Conservation (phyloP, 2,797 vertebrate species). For the Morus bassanus region DNA sequence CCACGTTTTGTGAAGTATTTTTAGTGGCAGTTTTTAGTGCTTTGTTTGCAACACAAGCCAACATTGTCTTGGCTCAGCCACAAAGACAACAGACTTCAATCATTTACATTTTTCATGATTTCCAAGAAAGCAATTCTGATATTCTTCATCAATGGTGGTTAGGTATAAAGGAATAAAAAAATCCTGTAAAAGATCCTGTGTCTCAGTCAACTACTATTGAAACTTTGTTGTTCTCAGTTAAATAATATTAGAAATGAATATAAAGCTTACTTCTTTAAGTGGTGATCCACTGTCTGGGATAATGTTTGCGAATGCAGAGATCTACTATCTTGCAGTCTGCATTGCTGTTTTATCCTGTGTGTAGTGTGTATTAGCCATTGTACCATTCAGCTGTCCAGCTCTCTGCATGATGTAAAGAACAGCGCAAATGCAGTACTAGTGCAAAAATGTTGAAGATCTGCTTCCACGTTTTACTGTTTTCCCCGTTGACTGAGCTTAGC, state of each 20-base stretch:
- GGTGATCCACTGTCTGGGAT: not conserved
- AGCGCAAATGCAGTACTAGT: not conserved
- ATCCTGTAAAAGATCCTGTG: not conserved
- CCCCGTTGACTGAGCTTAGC: not conserved
- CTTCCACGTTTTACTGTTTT: not conserved
- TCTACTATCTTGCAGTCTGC: rapidly evolving
- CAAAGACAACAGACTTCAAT: conserved; percentile 10
- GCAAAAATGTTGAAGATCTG: not conserved
- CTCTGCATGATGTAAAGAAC: not conserved
- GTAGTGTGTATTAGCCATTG: not conserved
- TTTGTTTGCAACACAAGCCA: conserved; percentile 18
- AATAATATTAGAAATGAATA: not conserved
- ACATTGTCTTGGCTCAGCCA: conserved; percentile 11
- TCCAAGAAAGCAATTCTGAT: not conserved
- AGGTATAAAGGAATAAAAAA: not conserved
- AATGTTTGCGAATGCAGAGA: not conserved
- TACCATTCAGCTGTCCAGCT: not conserved
- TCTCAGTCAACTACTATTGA: not conserved
- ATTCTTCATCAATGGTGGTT: not conserved
- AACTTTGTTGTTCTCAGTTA: not conserved
- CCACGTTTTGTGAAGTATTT: not conserved
- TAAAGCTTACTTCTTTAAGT: not conserved
- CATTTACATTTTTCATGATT: not conserved
- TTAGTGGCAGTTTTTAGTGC: not conserved
- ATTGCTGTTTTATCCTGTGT: not conserved